These are phyloP conservation scores for Stichopus chloronotus DNA, from an alignment of 35 echinoderm and acorn worm genomes.

Conservation along the genomic window DNA sequence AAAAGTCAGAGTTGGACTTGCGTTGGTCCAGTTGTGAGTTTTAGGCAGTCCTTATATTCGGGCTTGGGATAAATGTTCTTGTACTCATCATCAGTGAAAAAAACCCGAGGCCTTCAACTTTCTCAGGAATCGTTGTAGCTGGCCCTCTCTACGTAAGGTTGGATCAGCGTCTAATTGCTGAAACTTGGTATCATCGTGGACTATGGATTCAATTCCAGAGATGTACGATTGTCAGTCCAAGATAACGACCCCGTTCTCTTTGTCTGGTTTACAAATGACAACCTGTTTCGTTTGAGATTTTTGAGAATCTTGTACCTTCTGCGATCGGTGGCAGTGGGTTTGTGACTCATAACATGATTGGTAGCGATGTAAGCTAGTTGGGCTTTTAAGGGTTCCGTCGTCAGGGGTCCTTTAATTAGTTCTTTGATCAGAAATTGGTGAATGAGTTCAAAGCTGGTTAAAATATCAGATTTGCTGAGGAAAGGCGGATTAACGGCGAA, in stretches of 20 bases:
- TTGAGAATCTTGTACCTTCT: neutral
- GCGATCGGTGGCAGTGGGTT: too few species aligned
- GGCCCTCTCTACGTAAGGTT: slow-evolving; percentile 8
- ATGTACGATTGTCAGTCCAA: neutral
- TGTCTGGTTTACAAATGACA: neutral
- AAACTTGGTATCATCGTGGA: neutral
- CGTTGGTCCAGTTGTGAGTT: neutral
- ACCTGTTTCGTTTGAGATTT: neutral
- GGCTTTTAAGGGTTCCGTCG: neutral
- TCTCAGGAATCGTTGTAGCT: neutral
- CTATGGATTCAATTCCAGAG: neutral
- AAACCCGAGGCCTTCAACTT: too few species aligned
- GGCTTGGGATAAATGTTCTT: neutral
- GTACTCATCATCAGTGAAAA: neutral
- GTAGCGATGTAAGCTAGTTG: slow-evolving; percentile 11
- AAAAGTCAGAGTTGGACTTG: neutral
- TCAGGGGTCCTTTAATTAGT: neutral
- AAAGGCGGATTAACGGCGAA: slow-evolving; percentile 4
- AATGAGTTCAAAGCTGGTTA: slow-evolving; percentile 22
- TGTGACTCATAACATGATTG: neutral
- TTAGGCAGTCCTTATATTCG: slow-evolving; percentile 8
- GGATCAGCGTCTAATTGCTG: neutral
- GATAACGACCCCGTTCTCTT: neutral
- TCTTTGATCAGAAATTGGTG: neutral
- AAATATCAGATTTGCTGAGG: slow-evolving; percentile 11